Base-by-base conservation (phyloP, 2,888 invertebrate species). In the Drosophila stalkeri region DNA sequence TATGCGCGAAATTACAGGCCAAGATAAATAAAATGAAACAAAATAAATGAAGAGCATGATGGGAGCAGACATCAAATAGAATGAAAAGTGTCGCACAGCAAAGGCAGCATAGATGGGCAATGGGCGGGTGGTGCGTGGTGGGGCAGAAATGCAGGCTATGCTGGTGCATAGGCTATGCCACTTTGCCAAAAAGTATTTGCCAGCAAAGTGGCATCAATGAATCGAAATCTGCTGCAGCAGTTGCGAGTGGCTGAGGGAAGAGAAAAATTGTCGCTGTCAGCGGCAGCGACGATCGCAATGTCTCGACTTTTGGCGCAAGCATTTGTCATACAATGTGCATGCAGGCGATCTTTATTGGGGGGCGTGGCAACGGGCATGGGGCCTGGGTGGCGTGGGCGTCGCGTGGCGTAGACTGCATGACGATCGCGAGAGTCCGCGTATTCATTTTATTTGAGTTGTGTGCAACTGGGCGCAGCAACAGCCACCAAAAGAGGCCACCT, bases 401-500 rank as follows among this genome's bases (percentile, higher is more conserved):
- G 89, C 87, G 85, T 86, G 86, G 85, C 86, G 87, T 85, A 87
- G 86, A 87, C 86, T 87, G 86, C 87, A 86, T 89, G 86, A 89
- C 86, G 86, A 66, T 73, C 47, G 37, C 31, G 37, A 44, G 63
- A 46, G 49, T 64, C 12, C 33, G 54, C 41, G 52, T 73, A 84
- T 80, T 75, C 74, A 75, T 81, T 83, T 84, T 71, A 89, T 86
- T 80, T 80, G 70, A 81, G 69, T 72, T 84, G 59, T 76, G 86
- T 73, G 82, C 85, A 86, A 86, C 89, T 87, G 89, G 87, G 86
- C 86, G 85, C 67, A 65, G 77, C 89, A 76, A 63, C 84, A 54
- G 56, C 55, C 61, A 59, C 64, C 68, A 69, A 86, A 69, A 64
- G 79, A 83, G 86, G 85, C 84, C 85, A 86, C 86, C 86, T 86